Base-by-base conservation (phyloP, 2,888 invertebrate genomes). In the Neria commutata region DNA sequence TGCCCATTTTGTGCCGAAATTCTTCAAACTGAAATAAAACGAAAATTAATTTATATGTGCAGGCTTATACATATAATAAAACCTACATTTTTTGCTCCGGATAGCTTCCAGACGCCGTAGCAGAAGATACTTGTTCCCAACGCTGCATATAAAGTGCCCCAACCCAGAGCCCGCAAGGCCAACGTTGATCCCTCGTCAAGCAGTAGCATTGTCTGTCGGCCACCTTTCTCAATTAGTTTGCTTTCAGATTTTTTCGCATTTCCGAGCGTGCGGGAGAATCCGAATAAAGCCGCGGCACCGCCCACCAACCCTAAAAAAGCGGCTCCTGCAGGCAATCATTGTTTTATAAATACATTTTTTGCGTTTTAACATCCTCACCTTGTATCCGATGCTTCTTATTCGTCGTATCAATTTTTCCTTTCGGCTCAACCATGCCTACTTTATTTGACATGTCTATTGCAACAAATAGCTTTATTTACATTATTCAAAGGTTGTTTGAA, bases 121-220 rank as follows among this genome's bases (percentile, higher is more conserved):
- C 91, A 92, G 54, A 96, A 80, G 51, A 90, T 79, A 8, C 92
- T 87, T 56, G 94, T 92, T 1, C 95, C 95, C 33, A 90, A 84
- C n/a, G 94, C 83, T 0, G 96, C 94, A 81, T 92, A 95, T 1
- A 95, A 66, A 0, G 93, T 91, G 2, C 95, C 96, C 91, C 92
- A 91, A 6, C 91, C 91, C 1, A 97, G 83, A 0, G 97, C 97
- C 75, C 92, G 85, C 54, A 92, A 66, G 1, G 96, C 96, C 58
- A 96, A 83, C 3, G 87, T 84, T 3, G 89, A 88, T 16, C 95
- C 95, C 59, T 89, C 88, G 79, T 94, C 94, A 50, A 87, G 85
- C 60, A 91, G 76, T 71, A 89, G 86, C 54, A 84, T 81, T 53
- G 85, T 83, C 45, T 87, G 84, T 25, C 86, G 81, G 69, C 91